Conservation (phyloP, 2,797 vertebrate species). For the Dermochelys coriacea region DNA sequence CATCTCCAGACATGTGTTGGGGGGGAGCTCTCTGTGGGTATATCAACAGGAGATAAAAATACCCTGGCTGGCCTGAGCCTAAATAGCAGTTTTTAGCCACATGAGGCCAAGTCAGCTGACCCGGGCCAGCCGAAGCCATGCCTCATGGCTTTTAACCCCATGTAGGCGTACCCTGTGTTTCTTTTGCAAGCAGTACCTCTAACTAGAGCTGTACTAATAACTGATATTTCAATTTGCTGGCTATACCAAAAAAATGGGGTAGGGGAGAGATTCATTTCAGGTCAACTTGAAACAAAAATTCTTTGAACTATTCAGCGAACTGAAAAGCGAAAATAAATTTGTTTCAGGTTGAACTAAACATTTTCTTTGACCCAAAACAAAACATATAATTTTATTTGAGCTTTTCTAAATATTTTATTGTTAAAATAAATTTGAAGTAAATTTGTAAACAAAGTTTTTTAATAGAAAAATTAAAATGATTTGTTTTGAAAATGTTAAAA, state of each 20-base stretch:
- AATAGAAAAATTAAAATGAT: neutral
- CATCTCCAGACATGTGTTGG: neutral
- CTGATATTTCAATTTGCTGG: neutral
- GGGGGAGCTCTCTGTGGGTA: neutral
- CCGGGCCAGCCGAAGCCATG: too few species aligned
- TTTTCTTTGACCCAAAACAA: neutral
- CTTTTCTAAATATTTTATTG: neutral
- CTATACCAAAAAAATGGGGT: neutral
- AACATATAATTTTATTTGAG: neutral
- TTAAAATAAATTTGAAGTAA: neutral
- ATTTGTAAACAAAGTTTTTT: neutral
- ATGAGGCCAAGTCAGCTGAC: too few species aligned
- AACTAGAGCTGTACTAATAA: neutral
- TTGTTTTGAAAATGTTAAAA: neutral
- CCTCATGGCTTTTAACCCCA: too few species aligned
- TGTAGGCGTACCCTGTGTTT: too few species aligned
- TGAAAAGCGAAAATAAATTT: neutral
- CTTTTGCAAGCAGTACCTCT: too few species aligned
- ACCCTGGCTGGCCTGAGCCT: too few species aligned
- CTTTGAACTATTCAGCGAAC: neutral
- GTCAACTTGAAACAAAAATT: neutral
- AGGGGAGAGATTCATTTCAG: neutral
- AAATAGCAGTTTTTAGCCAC: too few species aligned
- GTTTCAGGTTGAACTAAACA: neutral
- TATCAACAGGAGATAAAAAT: too few species aligned